A percentile compares a stretch with the other conserved stretches of the same genome.
phyloP scores from a whole-genome alignment of 2,113 vertebrate genomes.

The Thryonomys swinderianus region DNA sequence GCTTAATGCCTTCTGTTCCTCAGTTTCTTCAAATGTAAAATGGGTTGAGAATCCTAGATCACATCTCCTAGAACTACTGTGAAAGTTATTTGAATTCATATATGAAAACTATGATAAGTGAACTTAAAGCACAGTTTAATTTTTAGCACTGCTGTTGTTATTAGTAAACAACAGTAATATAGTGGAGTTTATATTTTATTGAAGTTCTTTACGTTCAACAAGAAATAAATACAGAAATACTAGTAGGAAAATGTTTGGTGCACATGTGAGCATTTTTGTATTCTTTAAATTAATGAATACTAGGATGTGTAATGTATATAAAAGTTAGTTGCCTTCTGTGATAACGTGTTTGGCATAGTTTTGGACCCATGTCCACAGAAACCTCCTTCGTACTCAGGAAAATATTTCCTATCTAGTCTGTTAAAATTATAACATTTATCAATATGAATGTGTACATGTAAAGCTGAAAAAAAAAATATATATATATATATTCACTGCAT shows the following conservation, averaged over 20 bases:
- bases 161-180: background rate
- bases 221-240: background rate
- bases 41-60: background rate
- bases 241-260: background rate
- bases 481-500: background rate
- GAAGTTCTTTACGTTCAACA: constrained; percentile 32
- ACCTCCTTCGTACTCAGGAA: background rate
- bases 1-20: background rate
- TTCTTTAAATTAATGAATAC: constrained; percentile 19
- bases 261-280: background rate
- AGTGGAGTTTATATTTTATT: background rate
- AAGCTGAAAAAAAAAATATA: no score
- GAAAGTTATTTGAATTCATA: constrained; percentile 38
- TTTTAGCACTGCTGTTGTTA: background rate
- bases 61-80: background rate
- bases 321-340: background rate
- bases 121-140: background rate
- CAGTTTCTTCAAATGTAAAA: constrained; percentile 38
- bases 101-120: background rate
- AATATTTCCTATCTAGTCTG: background rate
- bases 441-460: background rate
- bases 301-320: background rate
- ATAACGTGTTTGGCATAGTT: background rate
- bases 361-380: constrained; percentile 9
- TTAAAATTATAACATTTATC: background rate